These are phyloP conservation scores for Sarcophaga variegata DNA, from an alignment of 2,888 invertebrate genomes.

Conservation along the genomic window DNA sequence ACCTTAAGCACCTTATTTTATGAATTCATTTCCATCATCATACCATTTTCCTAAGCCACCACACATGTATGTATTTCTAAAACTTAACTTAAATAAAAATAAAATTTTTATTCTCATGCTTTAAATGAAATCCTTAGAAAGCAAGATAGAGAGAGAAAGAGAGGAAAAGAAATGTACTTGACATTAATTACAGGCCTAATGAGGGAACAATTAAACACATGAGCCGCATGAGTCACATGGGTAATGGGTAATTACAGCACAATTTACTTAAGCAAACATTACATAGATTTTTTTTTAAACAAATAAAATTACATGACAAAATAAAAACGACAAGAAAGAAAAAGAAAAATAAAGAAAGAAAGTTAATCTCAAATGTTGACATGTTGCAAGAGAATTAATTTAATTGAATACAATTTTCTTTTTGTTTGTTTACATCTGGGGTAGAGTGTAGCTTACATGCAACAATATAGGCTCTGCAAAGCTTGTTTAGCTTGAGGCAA, in stretches of 20 bases:
- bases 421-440: no score
- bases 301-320: background rate
- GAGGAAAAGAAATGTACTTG: background rate
- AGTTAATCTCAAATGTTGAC: constrained; percentile 44
- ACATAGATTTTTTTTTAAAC: constrained; percentile 1
- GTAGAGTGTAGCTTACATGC: no score
- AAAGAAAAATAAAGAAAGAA: constrained; percentile 1
- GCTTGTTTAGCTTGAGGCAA: no score
- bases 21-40: no score
- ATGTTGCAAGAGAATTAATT: constrained; percentile 12
- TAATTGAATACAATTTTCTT: constrained; percentile 19
- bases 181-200: constrained; percentile 62
- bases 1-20: no score
- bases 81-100: no score
- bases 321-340: background rate
- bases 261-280: constrained; percentile 48
- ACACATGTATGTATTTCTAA: no score
- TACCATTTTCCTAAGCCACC: no score
- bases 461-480: no score
- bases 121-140: no score
- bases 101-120: no score
- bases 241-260: constrained; percentile 38
- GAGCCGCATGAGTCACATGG: constrained; percentile 42
- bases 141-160: no score
- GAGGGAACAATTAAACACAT: constrained; percentile 55